Evolutionary conservation across 2,888 invertebrate species (phyloP), one percentile per base, ranked within the genome.

Genomic region (Andrena dorsata): DNA sequence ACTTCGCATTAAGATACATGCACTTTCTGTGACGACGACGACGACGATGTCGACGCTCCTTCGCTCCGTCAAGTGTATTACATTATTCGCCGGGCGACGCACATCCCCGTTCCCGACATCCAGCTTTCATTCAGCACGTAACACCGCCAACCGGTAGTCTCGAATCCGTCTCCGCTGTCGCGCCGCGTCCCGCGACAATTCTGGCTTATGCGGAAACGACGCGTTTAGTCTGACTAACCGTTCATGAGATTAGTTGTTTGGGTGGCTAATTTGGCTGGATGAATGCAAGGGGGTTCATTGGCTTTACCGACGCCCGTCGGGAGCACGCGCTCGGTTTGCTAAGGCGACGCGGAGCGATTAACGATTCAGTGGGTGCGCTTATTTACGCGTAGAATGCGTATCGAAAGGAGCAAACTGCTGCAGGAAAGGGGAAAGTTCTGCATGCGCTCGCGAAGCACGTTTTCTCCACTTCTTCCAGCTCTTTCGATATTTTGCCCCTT

Each of bases 81-180:
- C 61, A 63, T 79, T 76, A 84, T 73, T 79, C 65, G 72, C 7
- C 35, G 76, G 56, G 47, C 47, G 64, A 82, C 66, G 75, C 80
- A 51, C 76, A 76, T 56, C 68, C 72, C 78, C 76, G 65, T 63
- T 70, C 72, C 76, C 28, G 70, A 47, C 70, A 70, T 49, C 61
- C 56, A 68, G 66, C 63, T 80, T 82, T 82, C 83, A 79, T 82
- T 84, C 83, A 49, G 51, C 71, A 51, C 73, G 74, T 75, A 74
- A 71, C 71, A 47, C 53, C 30, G 32, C 23, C 60, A 56, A 53
- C 51, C 13, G 56, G 69, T 47, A 49, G 47, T 66, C 58, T 58
- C 63, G 83, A 69, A 83, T 82, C 75, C 71, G 74, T 74, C 74
- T 51, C 63, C 20, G 32, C 64, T 60, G 56, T 60, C 60, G 49